Evolutionary conservation across 2,113 vertebrate genomes (phyloP), one percentile per base, ranked within the genome.

Genomic region (Aleadryas rufinucha): DNA sequence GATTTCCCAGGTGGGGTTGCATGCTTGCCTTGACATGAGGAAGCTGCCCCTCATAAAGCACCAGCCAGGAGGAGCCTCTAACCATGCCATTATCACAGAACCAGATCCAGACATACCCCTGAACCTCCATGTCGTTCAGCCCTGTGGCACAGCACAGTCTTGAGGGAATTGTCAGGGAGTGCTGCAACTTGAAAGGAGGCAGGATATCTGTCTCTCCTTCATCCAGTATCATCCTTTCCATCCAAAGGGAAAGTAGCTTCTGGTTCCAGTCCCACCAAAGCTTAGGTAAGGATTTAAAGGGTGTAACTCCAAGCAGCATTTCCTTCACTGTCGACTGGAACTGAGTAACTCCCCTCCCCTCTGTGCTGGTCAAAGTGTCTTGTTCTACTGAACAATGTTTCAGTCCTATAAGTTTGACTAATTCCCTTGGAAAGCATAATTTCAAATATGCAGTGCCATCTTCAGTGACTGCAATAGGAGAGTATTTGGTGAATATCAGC

Each of bases 91-190:
- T 53, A 33, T 15, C 49, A 44, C 37, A 30, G 54, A 57, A n/a
- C 37, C 37, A 14, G 22, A 45, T 37, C 17, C 5, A 61, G 27
- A n/a, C 20, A 13, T 63, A 77, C 49, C n/a, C 13, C 49, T 39
- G 42, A 66, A 33, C 27, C 16, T 39, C 10, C 0, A 0, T 2
- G 2, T 28, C n/a, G 13, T 63, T 53, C 57, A 64, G 28, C 13
- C 11, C 39, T n/a, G 28, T 0, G 1, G 52, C 45, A 54, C 21
- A 72, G 15, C 49, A 20, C 20, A 33, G 7, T 31, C 15, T 53
- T 37, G 21, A 37, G 23, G 8, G 20, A 16, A 4, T 12, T 45
- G 44, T 37, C 26, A 33, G 28, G 41, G 26, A 52, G 30, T 31
- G 30, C 42, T 76, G 42, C 37, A 84, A 1, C n/a, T 47, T 28